A percentile compares a stretch with the other conserved stretches of the same genome.
These are phyloP conservation scores for Drosophila bocqueti DNA, from an alignment of 1,140 invertebrate species.

Conservation along the genomic window DNA sequence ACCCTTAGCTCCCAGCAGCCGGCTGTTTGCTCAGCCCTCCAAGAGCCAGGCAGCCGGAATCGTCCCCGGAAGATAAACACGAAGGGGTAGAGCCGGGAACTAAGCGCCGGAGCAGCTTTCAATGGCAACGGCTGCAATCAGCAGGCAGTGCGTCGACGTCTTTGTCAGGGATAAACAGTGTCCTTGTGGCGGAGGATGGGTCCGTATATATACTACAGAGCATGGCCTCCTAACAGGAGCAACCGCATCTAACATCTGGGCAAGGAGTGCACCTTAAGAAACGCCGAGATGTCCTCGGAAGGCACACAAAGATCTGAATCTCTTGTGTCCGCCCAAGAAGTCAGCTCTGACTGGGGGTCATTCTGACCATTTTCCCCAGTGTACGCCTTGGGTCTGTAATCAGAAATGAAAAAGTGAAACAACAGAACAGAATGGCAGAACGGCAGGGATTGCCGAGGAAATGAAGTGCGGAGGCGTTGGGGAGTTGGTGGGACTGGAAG, in stretches of 20 bases:
- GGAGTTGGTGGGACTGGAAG: neutral
- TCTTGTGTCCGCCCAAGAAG: neutral
- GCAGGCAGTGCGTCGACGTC: conserved; percentile 29
- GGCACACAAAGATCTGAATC: neutral
- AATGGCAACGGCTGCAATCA: conserved; percentile 46
- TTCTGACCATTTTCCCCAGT: conserved; percentile 16
- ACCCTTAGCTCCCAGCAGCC: conserved; percentile 25
- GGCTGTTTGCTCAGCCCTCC: conserved; percentile 37
- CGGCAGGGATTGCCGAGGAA: conserved; percentile 22
- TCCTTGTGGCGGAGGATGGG: neutral
- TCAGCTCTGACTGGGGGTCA: neutral
- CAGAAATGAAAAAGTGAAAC: conserved; percentile 52
- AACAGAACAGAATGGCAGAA: conserved; percentile 18
- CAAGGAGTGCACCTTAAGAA: conserved; percentile 21
- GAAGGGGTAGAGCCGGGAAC: conserved; percentile 5
- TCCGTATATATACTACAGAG: neutral
- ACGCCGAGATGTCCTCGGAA: neutral
- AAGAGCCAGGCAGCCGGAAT: conserved; percentile 51
- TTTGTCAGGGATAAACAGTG: conserved; percentile 51
- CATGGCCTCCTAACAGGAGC: neutral
- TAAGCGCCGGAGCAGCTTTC: conserved; percentile 43
- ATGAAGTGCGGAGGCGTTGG: conserved; percentile 28
- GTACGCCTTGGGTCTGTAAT: conserved; percentile 32
- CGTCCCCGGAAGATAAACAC: conserved; percentile 38
- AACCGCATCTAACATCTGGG: neutral